Evolutionary conservation across 1,140 invertebrate species (phyloP).

Genomic region (Euschistus heros): DNA sequence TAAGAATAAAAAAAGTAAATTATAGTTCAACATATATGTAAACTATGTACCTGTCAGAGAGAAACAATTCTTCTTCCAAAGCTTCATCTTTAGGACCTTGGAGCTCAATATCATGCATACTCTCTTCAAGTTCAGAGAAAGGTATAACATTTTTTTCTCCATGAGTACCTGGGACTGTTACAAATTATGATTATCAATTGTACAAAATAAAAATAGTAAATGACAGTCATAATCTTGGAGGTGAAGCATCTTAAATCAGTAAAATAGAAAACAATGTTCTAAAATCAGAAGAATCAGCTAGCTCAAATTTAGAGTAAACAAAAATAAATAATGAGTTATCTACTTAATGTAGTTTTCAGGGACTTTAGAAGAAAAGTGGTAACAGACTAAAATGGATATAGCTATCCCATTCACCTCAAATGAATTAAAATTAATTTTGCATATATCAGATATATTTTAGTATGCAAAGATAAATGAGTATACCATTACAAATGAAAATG

Average conservation of each 20-base stretch:
- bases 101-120: conserved; percentile 73
- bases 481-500: too few species aligned
- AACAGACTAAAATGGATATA: too few species aligned
- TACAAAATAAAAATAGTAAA: neutral
- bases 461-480: too few species aligned
- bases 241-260: neutral
- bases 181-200: conserved; percentile 7
- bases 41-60: conserved; percentile 49
- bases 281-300: too few species aligned
- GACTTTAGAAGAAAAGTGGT: too few species aligned
- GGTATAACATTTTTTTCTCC: conserved; percentile 25
- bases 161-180: conserved; percentile 20
- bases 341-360: too few species aligned
- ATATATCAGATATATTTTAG: too few species aligned
- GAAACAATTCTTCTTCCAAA: conserved; percentile 53
- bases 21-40: neutral
- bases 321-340: too few species aligned
- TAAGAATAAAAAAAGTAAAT: neutral
- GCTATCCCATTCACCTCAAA: too few species aligned
- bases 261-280: too few species aligned
- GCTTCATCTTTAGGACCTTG: conserved; percentile 66
- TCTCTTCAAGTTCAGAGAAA: conserved; percentile 88
- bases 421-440: too few species aligned
- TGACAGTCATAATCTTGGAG: neutral
- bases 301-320: too few species aligned